Evolutionary conservation across 2,113 vertebrate genomes (phyloP), one percentile per base, ranked within the genome.

Genomic region (Chamaetylas fuelleborni): DNA sequence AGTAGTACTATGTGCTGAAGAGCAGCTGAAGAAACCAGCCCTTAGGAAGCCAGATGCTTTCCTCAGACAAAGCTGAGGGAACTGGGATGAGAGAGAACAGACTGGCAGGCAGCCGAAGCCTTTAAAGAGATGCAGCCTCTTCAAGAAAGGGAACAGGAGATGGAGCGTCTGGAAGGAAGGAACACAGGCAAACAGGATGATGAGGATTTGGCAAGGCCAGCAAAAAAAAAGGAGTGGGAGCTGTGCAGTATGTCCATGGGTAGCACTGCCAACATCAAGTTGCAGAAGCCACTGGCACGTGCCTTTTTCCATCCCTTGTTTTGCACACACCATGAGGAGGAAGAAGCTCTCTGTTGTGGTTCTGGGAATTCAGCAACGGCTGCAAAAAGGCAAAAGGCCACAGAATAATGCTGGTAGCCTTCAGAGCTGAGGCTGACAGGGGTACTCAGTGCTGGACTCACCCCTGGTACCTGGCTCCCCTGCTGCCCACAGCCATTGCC

Each of bases 61-160:
- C 57, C 43, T 85, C 66, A 67, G 25, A 60, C 1, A 6, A 86
- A 90, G 43, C 51, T 62, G 67, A 64, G 25, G 67, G 58, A 81
- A 43, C 73, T 69, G 48, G 31, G 51, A 54, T 72, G 66, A 90
- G 81, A 79, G 40, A 36, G 78, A 95, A 73, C 48, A 78, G 31
- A 34, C 57, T 92, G 86, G 91, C 73, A 90, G 62, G 42, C 58
- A 86, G 85, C 85, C 0, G 1, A 91, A 65, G 33, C 26, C 62
- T 85, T 92, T 77, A 36, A 34, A 90, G 84, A 77, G 38, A 76
- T 38, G 54, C 61, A 80, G 87, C 58, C 36, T 80, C 81, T 95
- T 92, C 81, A 74, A 82, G 95, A 62, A 89, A 90, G 33, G 60
- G 85, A 95, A 70, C 61, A 87, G 92, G 73, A 93, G 89, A 93